Conservation (phyloP, 2,888 invertebrate species). For the Drosophila phalerata region DNA sequence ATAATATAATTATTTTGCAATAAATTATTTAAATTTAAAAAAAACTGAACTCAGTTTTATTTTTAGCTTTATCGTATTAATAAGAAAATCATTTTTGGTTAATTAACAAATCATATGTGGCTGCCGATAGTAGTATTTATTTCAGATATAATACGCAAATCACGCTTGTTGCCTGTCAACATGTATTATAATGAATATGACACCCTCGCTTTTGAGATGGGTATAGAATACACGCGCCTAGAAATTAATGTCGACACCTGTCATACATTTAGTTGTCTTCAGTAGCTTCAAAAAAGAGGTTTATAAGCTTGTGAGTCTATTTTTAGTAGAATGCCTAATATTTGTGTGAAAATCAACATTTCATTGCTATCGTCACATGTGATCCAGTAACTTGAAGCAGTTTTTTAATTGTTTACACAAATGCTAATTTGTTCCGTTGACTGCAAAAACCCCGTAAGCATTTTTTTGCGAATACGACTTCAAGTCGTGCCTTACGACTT, state of each 20-base stretch:
- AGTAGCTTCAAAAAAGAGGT: conserved; percentile 32
- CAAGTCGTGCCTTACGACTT: background rate
- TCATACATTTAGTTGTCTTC: conserved; percentile 34
- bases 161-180: conserved; percentile 40
- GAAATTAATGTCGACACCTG: conserved; percentile 44
- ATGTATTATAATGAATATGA: conserved; percentile 41
- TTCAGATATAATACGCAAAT: conserved; percentile 42
- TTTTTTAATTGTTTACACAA: conserved; percentile 53
- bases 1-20: too few relatives aligned
- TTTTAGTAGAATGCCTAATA: conserved; percentile 51
- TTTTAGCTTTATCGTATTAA: conserved; percentile 32
- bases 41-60: conserved; percentile 18
- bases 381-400: conserved; percentile 41
- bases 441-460: conserved; percentile 11
- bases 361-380: conserved; percentile 46
- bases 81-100: conserved; percentile 31
- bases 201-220: conserved; percentile 28
- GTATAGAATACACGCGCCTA: conserved; percentile 29
- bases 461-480: background rate
- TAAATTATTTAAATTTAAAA: background rate
- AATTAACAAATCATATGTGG: conserved; percentile 34
- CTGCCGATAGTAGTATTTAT: conserved; percentile 24
- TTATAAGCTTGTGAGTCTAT: conserved; percentile 39
- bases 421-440: conserved; percentile 51
- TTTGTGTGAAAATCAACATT: conserved; percentile 51